Conservation (phyloP, 2,113 vertebrate species). For the Numenius arquata region DNA sequence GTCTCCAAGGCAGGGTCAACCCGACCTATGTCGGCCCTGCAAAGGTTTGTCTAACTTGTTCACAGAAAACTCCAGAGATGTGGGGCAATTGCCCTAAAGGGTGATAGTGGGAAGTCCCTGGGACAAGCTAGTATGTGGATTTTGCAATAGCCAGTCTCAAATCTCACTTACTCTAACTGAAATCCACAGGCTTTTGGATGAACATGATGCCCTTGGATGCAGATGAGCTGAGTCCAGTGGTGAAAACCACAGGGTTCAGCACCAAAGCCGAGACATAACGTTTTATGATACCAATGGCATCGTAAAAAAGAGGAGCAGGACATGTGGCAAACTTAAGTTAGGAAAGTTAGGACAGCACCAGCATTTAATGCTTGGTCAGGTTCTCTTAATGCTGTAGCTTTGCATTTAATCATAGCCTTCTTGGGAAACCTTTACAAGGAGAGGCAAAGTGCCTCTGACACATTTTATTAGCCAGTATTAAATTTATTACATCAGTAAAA, state of each 20-base stretch:
- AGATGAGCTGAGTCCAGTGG: neutral
- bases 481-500: neutral
- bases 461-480: conserved; percentile 11
- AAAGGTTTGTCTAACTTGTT: neutral
- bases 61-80: neutral
- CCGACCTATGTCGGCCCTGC: accelerated
- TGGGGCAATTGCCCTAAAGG: neutral
- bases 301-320: neutral
- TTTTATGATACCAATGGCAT: neutral
- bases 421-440: conserved; percentile 6
- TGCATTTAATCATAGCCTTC: neutral
- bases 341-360: neutral
- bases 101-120: neutral
- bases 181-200: neutral
- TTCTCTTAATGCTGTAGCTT: neutral
- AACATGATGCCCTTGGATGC: neutral
- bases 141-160: neutral
- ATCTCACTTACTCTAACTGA: neutral
- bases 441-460: conserved; percentile 1
- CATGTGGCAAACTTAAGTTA: neutral
- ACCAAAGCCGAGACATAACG: neutral
- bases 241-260: neutral
- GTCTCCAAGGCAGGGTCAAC: neutral
- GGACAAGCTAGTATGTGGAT: neutral
- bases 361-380: neutral